phyloP scores from a whole-genome alignment of 1,140 invertebrate species.

The Cataglyphis hispanica region DNA sequence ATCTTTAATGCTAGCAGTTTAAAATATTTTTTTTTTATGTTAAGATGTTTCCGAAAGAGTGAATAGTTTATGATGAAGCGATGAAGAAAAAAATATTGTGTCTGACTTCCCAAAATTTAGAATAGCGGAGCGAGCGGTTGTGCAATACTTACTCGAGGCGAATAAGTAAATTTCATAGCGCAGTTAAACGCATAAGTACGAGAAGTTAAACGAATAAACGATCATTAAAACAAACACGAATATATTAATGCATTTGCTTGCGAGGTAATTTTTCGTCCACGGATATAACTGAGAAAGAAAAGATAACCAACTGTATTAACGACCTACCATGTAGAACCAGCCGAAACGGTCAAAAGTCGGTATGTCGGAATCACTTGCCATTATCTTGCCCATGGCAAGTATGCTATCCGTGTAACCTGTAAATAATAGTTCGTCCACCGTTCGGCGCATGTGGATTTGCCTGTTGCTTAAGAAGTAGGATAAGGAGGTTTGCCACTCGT shows the following conservation, averaged over 20 bases:
- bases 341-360: constrained; percentile 92
- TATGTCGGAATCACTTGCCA: constrained; percentile 82
- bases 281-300: background rate
- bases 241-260: background rate
- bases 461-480: constrained; percentile 85
- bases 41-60: background rate
- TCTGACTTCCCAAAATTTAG: background rate
- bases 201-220: background rate
- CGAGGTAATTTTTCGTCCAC: background rate
- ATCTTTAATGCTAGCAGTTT: background rate
- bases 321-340: constrained; percentile 92
- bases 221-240: background rate
- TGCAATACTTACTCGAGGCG: background rate
- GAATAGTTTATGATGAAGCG: background rate
- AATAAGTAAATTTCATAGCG: background rate
- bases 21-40: background rate
- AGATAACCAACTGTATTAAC: background rate
- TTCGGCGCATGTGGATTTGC: constrained; percentile 87
- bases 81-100: background rate
- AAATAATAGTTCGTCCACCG: constrained; percentile 91
- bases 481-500: constrained; percentile 87
- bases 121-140: background rate
- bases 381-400: constrained; percentile 89
- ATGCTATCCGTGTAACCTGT: constrained; percentile 92
- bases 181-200: too few species aligned